phyloP scores from a whole-genome alignment of 1,140 invertebrate species.

The Heliconius melpomene region DNA sequence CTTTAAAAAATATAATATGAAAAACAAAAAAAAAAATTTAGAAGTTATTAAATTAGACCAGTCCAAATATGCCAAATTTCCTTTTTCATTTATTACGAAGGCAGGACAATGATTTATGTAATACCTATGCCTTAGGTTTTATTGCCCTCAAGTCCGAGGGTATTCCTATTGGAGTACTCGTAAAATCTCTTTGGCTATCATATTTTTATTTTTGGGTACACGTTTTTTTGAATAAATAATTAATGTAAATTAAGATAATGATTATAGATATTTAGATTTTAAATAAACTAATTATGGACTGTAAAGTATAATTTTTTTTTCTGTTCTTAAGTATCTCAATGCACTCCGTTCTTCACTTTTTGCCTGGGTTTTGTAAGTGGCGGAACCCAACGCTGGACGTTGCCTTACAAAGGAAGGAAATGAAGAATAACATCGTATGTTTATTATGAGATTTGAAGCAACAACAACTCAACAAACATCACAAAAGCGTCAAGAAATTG shows the following conservation, averaged over 20 bases:
- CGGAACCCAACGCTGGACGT: not conserved
- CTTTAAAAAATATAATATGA: too few species aligned
- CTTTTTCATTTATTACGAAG: conserved; percentile 72
- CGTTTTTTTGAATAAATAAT: not conserved
- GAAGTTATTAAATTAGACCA: conserved; percentile 40
- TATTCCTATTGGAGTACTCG: conserved; percentile 52
- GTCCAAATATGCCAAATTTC: conserved; percentile 60
- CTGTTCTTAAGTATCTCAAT: too few species aligned
- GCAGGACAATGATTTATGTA: conserved; percentile 74
- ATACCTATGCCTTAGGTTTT: conserved; percentile 69
- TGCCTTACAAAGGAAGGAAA: not conserved
- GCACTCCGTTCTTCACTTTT: not conserved
- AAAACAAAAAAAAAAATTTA: not conserved
- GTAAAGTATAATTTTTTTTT: too few species aligned
- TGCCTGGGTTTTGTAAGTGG: not conserved
- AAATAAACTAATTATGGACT: too few species aligned
- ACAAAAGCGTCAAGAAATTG: too few species aligned
- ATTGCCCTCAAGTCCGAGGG: conserved; percentile 58
- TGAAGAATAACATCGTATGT: too few species aligned
- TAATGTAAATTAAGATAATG: too few species aligned
- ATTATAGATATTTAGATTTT: too few species aligned
- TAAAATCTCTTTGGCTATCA: conserved; percentile 56
- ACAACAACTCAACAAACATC: too few species aligned
- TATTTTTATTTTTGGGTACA: not conserved
- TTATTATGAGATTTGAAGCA: too few species aligned